Evolutionary conservation across 2,797 vertebrate species (phyloP).

Genomic region (Ptychobarbus kaznakovi): DNA sequence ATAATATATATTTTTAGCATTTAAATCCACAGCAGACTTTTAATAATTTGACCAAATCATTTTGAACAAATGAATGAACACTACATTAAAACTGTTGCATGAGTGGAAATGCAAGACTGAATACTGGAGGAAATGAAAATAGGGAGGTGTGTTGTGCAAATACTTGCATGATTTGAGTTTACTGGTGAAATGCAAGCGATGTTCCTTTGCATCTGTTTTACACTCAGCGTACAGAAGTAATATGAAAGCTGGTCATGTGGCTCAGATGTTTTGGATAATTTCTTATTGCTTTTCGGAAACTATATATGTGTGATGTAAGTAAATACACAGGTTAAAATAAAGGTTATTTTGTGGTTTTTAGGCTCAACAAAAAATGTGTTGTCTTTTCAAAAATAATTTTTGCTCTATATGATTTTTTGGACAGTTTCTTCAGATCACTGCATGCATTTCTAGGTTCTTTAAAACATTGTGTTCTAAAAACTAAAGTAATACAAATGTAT

Average conservation of each 20-base stretch:
- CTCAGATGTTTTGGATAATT: background rate
- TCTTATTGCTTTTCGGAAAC: background rate
- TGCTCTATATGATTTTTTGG: background rate
- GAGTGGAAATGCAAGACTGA: slow-evolving; percentile 15
- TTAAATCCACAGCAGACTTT: background rate
- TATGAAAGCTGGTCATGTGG: slow-evolving; percentile 30
- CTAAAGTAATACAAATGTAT: background rate
- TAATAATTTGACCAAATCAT: background rate
- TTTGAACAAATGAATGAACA: background rate
- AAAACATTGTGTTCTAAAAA: background rate
- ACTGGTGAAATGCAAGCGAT: slow-evolving; percentile 29
- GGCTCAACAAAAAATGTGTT: background rate
- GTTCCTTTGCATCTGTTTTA: slow-evolving; percentile 21
- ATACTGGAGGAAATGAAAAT: slow-evolving; percentile 35
- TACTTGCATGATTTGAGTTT: slow-evolving; percentile 41
- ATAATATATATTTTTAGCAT: slow-evolving; percentile 3
- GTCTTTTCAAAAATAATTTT: background rate
- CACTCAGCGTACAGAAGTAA: background rate
- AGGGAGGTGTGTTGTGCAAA: slow-evolving; percentile 46
- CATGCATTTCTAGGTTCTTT: background rate
- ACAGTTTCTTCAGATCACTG: background rate
- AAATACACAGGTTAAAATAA: background rate
- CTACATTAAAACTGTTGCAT: slow-evolving; percentile 15
- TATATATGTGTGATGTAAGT: background rate
- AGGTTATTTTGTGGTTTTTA: background rate